Evolutionary conservation across 1,140 invertebrate genomes (phyloP).

Genomic region (Philopotamus ludificatus): DNA sequence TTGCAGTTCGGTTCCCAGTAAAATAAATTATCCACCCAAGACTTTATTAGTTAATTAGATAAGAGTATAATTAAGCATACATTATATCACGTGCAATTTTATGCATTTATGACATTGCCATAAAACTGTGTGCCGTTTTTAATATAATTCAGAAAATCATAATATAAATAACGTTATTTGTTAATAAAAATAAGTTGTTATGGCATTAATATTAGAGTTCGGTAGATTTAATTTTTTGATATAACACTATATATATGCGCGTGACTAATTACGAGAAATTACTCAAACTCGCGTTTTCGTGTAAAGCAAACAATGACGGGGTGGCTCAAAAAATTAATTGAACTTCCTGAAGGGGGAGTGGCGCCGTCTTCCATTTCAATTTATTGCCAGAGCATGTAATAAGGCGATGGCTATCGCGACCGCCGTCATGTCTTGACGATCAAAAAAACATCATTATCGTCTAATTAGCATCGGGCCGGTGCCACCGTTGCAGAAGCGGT

Average conservation of each 20-base stretch:
- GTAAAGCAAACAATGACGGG: background rate
- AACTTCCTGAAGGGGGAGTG: background rate
- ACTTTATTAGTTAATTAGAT: too few species aligned
- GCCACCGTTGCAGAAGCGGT: conserved; percentile 12
- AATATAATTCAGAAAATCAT: too few species aligned
- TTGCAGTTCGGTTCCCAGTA: too few species aligned
- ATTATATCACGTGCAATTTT: too few species aligned
- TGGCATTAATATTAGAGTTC: too few species aligned
- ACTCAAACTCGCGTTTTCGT: background rate
- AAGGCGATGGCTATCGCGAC: background rate
- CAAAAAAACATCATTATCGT: background rate
- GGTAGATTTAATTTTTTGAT: background rate
- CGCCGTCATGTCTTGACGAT: background rate
- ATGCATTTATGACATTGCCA: too few species aligned
- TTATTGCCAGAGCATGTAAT: background rate
- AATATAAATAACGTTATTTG: too few species aligned
- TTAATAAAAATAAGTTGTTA: too few species aligned
- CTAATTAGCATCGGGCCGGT: background rate
- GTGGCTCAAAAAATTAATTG: background rate
- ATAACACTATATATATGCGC: background rate
- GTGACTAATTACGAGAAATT: background rate
- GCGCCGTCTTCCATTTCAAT: background rate
- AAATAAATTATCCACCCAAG: too few species aligned
- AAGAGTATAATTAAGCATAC: too few species aligned
- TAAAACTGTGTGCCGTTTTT: too few species aligned